Evolutionary conservation across 2,113 vertebrate species (phyloP).

Genomic region (Clarias batrachus): DNA sequence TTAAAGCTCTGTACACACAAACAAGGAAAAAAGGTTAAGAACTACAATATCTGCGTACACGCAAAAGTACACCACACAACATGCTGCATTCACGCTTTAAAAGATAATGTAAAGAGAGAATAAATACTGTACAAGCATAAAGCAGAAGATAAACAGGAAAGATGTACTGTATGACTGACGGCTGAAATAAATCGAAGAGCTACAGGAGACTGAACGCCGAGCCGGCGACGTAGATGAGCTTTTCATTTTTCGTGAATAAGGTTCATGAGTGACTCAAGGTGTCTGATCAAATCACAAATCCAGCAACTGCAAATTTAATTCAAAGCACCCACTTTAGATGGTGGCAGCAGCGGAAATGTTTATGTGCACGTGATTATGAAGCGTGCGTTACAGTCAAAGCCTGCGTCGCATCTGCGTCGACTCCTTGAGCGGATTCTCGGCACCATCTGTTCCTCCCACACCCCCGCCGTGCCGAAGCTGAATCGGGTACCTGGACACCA

Average conservation of each 20-base stretch:
- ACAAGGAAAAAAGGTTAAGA: background rate
- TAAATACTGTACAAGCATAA: background rate
- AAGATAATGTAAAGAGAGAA: slow-evolving; percentile 6
- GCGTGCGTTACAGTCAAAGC: background rate
- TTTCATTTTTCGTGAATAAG: slow-evolving; percentile 28
- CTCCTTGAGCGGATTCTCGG: slow-evolving; percentile 52
- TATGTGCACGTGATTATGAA: slow-evolving; percentile 21
- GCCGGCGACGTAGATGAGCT: background rate
- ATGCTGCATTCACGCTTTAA: background rate
- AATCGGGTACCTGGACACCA: slow-evolving; percentile 25
- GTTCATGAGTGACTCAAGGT: background rate
- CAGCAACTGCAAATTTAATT: slow-evolving; percentile 30
- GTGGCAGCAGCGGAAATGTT: background rate
- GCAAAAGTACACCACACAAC: background rate
- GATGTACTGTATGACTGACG: background rate
- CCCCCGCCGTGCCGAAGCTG: slow-evolving; percentile 20
- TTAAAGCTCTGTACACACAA: background rate
- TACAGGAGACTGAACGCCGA: background rate
- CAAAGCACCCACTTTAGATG: slow-evolving; percentile 13
- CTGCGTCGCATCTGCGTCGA: slow-evolving; percentile 27
- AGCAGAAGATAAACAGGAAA: background rate
- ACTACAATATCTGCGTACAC: background rate
- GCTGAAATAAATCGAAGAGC: slow-evolving; percentile 21
- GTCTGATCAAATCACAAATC: slow-evolving; percentile 24
- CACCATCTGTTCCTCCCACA: slow-evolving; percentile 66